A percentile compares a stretch with the other conserved stretches of the same genome.
Conservation (phyloP, 2,888 invertebrate genomes). For the Mantis religiosa region DNA sequence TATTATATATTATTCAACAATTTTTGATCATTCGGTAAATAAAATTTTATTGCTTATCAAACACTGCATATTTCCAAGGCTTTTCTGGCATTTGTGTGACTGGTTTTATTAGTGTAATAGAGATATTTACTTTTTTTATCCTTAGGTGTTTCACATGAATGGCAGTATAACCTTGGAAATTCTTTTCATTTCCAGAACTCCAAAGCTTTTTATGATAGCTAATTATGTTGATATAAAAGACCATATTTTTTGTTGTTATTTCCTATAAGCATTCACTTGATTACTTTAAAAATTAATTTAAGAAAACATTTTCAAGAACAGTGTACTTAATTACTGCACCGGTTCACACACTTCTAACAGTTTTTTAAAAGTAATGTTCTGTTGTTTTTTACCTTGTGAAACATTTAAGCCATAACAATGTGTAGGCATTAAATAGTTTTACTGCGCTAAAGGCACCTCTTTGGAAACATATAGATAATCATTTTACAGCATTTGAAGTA, state of each 20-base stretch:
- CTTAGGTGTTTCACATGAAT: slow-evolving; percentile 14
- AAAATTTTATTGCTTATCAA: slow-evolving; percentile 42
- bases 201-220: background rate
- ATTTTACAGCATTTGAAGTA: too few relatives aligned
- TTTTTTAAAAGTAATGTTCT: background rate
- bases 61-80: slow-evolving; percentile 20
- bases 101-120: slow-evolving; percentile 31
- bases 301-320: background rate
- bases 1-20: slow-evolving; percentile 1
- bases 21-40: slow-evolving; percentile 32
- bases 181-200: slow-evolving; percentile 18
- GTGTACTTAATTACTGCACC: background rate
- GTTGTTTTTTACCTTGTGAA: background rate
- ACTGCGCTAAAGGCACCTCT: too few relatives aligned
- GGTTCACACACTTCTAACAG: background rate
- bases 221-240: background rate
- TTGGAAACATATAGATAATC: too few relatives aligned
- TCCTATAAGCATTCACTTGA: background rate
- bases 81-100: slow-evolving; percentile 25
- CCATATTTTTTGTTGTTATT: background rate
- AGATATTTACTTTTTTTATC: slow-evolving; percentile 21
- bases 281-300: background rate
- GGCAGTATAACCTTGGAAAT: slow-evolving; percentile 25
- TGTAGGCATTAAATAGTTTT: too few relatives aligned
- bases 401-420: too few relatives aligned